Base-by-base conservation (phyloP, 2,888 invertebrate genomes). In the Ommatoiulus sabulosus region DNA sequence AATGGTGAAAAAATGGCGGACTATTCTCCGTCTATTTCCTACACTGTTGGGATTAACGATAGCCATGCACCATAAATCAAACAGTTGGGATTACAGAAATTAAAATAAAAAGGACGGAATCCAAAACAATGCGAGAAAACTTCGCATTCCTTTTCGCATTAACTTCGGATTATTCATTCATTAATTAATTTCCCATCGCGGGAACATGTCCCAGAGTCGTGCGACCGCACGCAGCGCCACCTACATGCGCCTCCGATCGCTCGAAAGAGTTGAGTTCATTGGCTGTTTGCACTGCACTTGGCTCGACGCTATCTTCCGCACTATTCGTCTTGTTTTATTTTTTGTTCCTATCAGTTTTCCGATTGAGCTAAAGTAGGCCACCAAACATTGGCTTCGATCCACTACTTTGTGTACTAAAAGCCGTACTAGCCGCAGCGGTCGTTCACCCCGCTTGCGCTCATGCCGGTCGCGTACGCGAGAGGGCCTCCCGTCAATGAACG, bases 211-310 rank as follows among this genome's bases (percentile, higher is more conserved):
- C 46, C 46, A 8, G 4, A 48, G 48, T 7, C 8, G 3, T 48
- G 6, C 48, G 10, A 15, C 48, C 8, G 48, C 5, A 15, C 2
- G 72, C 24, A 72, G 72, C 72, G 72, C 72, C 72, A 72, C 72
- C 72, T 24, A 72, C 72, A 7, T 24, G 4, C 52, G 52, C 52
- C 20, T 72, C 24, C 24, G 72, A 24, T 72, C 20, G 24, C 72
- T 72, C 24, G 72, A 72, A 72, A 72, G 72, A 24, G 72, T 72
- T 72, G 72, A 17, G 72, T 72, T 72, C 72, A 72, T 24, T 24
- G 72, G 72, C 72, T 72, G 72, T 72, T 72, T 72, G 72, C 72
- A 72, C 72, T 72, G 72, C 72, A 72, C 72, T 72, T 72, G 72
- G 72, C 72, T 72, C 72, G 72, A 24, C 72, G 72, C 24, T 72